Percentiles rank a stretch among this genome's conserved stretches.
These are phyloP conservation scores for Vanessa atalanta DNA, from an alignment of 1,140 invertebrate genomes.

Conservation along the genomic window DNA sequence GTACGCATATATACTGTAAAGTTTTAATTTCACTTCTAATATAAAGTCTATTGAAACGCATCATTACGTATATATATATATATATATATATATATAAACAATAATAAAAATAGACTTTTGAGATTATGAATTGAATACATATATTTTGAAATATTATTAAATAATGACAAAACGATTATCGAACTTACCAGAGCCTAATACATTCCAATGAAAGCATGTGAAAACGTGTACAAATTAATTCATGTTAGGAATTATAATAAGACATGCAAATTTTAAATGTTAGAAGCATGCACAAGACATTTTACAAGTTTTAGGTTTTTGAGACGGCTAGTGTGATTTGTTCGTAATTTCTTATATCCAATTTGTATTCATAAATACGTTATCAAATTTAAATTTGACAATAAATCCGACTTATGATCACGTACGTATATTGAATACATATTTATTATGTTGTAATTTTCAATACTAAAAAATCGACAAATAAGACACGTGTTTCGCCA, in stretches of 20 bases:
- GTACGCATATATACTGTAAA: no score
- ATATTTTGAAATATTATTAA: neutral
- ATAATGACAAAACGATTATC: conserved; percentile 3
- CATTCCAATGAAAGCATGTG: conserved; percentile 75
- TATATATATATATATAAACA: neutral
- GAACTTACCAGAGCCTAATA: conserved; percentile 84
- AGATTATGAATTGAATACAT: neutral
- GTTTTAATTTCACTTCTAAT: no score
- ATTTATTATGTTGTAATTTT: neutral
- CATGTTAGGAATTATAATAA: conserved; percentile 27
- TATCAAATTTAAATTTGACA: neutral
- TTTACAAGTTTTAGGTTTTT: conserved; percentile 24
- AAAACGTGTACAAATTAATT: conserved; percentile 48
- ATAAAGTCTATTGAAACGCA: no score
- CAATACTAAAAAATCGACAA: neutral
- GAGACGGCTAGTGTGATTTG: conserved; percentile 51
- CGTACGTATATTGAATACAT: neutral
- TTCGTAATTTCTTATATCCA: neutral
- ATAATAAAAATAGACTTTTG: neutral
- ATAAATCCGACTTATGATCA: neutral
- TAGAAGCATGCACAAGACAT: conserved; percentile 27
- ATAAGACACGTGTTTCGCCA: conserved; percentile 65
- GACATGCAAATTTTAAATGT: conserved; percentile 25
- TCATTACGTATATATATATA: no score
- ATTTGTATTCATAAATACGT: neutral